Conservation (phyloP, 2,888 invertebrate species). For the Drepanosiphum platanoidis region DNA sequence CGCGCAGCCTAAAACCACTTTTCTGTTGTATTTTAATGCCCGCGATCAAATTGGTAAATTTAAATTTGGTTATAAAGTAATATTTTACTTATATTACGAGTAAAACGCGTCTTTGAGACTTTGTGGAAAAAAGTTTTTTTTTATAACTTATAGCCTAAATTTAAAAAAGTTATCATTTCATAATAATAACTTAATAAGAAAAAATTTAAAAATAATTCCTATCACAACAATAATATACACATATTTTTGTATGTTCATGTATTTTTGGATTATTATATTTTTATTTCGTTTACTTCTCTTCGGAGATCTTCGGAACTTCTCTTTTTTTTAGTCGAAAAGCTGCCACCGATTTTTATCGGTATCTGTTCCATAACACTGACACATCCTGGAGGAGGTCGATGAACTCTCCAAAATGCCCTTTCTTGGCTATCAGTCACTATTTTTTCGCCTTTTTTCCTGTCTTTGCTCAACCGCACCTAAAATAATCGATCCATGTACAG, state of each 20-base stretch:
- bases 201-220: too few relatives aligned
- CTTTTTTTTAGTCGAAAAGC: conserved; percentile 65
- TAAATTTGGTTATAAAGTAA: too few relatives aligned
- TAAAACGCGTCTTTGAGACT: too few relatives aligned
- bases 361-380: conserved; percentile 86
- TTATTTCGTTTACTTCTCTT: conserved; percentile 74
- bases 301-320: conserved; percentile 81
- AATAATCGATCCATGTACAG: conserved; percentile 54
- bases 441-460: conserved; percentile 95
- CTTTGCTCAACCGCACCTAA: conserved; percentile 88
- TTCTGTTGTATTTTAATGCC: too few relatives aligned
- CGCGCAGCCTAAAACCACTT: too few relatives aligned
- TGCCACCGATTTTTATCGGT: conserved; percentile 71
- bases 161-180: too few relatives aligned
- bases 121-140: too few relatives aligned
- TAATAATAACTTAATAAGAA: too few relatives aligned
- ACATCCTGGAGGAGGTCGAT: conserved; percentile 91
- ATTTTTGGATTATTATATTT: background rate
- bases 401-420: conserved; percentile 96
- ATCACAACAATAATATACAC: background rate
- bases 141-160: too few relatives aligned
- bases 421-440: conserved; percentile 96
- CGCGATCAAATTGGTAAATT: too few relatives aligned
- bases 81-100: too few relatives aligned
- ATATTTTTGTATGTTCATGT: background rate